Base-by-base conservation (phyloP, 2,113 vertebrate genomes). In the Xenopus laevis region DNA sequence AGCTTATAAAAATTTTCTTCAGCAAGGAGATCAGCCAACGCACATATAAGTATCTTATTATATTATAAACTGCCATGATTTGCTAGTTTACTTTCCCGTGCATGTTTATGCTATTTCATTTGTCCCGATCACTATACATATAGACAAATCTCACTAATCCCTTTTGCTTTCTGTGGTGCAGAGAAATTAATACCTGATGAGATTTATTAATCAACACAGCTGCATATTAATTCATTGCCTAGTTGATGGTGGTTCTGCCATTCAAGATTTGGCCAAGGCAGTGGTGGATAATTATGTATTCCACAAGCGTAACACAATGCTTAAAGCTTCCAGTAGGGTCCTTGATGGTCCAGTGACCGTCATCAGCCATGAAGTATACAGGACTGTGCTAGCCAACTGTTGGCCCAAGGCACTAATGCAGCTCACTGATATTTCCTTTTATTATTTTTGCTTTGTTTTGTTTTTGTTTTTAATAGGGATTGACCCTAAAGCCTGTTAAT, bases 211-310 rank as follows among this genome's bases (percentile, higher is more conserved):
- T 18, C 52, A 27, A 16, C 20, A 57, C 47, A 30, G 47, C 21
- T 69, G 50, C 47, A 52, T 21, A 69, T 27, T 55, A 55, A 60
- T 60, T 60, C 18, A 60, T 60, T 60, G 21, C 58, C 18, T 60
- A 27, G 58, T 60, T 60, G 13, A 11, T 60, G 58, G 58, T 60
- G 58, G 58, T 60, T 23, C 20, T 23, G 21, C 20, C 18, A 58
- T 16, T 18, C 55, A 58, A 58, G 5, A 18, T 17, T 58, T 17
- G 55, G 17, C 55, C n/a, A 7, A 58, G 17, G 16, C 17, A 58
- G 17, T 10, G 18, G 55, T 58, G 55, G 55, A 10, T 58, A 58
- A 20, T 58, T 58, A 21, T 27, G 58, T 23, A 23, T 60, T 60
- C 20, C 18, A 60, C 10, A 2, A 60, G 21, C 27, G n/a, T 33